Evolutionary conservation across 1,140 invertebrate species (phyloP).

Genomic region (Camponotus pennsylvanicus): DNA sequence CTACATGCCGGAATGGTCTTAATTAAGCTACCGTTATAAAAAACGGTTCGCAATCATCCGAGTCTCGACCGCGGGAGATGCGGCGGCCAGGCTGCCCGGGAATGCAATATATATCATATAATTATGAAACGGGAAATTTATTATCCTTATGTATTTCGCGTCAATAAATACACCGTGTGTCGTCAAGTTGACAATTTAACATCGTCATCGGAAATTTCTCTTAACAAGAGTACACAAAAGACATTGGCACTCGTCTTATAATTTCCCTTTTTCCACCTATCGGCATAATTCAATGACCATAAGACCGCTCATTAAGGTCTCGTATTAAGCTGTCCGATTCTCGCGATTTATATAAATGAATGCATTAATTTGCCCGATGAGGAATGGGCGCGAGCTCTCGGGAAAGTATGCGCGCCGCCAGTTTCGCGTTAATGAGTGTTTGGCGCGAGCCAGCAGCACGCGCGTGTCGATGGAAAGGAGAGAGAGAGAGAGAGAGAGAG

Average conservation of each 20-base stretch:
- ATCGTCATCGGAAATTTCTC: neutral
- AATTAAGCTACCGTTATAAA: slow-evolving; percentile 69
- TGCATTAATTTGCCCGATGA: slow-evolving; percentile 17
- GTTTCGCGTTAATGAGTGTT: slow-evolving; percentile 78
- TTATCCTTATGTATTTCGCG: neutral
- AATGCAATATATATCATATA: neutral
- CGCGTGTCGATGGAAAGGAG: slow-evolving; percentile 24
- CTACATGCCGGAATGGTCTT: slow-evolving; percentile 40
- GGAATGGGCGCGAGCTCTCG: slow-evolving; percentile 34
- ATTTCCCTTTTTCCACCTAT: neutral
- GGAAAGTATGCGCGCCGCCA: slow-evolving; percentile 66
- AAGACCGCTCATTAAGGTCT: slow-evolving; percentile 12
- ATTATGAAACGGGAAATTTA: slow-evolving; percentile 4
- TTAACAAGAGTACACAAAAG: neutral
- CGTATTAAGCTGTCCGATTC: neutral
- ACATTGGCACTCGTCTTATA: neutral
- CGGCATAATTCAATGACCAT: neutral
- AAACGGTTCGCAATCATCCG: slow-evolving; percentile 43
- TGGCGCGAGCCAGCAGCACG: slow-evolving; percentile 76
- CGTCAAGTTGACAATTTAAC: neutral
- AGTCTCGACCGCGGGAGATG: neutral
- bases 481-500: slow-evolving; percentile 7
- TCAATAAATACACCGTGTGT: neutral
- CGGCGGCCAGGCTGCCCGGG: neutral
- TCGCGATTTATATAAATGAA: slow-evolving; percentile 30